Conservation (phyloP, 2,113 vertebrate genomes). For the Neodon shergylaensis region DNA sequence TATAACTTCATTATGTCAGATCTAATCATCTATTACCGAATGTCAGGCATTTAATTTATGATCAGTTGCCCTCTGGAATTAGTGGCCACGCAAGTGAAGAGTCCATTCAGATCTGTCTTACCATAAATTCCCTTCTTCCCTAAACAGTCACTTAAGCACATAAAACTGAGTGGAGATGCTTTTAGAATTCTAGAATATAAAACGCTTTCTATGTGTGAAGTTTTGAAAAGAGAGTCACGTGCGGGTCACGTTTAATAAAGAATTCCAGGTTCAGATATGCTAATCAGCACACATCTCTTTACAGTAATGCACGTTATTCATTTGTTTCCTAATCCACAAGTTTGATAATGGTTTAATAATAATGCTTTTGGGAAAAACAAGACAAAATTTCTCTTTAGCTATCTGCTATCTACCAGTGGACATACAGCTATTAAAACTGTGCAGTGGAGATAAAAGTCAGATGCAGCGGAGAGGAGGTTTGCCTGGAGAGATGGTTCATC, state of each 20-base stretch:
- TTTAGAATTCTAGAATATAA: slow-evolving; percentile 58
- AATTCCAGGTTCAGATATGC: slow-evolving; percentile 57
- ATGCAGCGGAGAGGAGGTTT: background rate
- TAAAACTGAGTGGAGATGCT: slow-evolving; percentile 77
- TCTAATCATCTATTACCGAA: slow-evolving; percentile 91
- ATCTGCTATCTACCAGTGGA: background rate
- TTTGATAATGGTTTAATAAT: background rate
- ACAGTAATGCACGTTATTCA: background rate
- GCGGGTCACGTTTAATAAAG: slow-evolving; percentile 63
- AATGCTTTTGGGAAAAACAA: background rate
- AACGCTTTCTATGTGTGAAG: slow-evolving; percentile 74
- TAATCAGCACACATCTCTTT: background rate
- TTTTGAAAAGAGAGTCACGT: slow-evolving; percentile 63
- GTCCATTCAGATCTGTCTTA: slow-evolving; percentile 85
- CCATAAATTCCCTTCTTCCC: slow-evolving; percentile 80
- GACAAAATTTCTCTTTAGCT: background rate
- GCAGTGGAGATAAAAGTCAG: background rate
- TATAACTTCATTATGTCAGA: slow-evolving; percentile 93
- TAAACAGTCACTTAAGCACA: slow-evolving; percentile 70
- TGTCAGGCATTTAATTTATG: slow-evolving; percentile 92
- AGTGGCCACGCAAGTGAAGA: slow-evolving; percentile 85
- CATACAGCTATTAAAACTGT: background rate
- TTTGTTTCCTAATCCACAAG: background rate
- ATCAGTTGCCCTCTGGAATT: slow-evolving; percentile 84
- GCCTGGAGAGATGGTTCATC: background rate